Conservation (phyloP, 2,888 invertebrate species). For the Agrotis exclamationis region DNA sequence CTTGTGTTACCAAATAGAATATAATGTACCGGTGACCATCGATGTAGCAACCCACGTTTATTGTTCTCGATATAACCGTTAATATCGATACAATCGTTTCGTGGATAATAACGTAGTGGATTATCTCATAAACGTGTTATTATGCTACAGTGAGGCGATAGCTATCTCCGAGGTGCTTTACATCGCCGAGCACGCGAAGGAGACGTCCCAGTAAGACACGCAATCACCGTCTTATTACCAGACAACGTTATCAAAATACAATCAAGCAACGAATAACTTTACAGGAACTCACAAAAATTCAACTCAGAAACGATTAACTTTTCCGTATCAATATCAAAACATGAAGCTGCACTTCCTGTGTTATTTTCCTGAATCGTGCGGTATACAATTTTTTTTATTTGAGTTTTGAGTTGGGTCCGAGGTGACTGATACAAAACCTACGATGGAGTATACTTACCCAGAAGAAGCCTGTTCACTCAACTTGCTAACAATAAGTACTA, state of each 20-base stretch:
- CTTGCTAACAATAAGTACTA: too few relatives aligned
- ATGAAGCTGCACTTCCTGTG: not conserved
- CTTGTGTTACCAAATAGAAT: constrained; percentile 42
- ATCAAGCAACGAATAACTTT: constrained; percentile 12
- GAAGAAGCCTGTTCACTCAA: too few relatives aligned
- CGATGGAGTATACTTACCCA: too few relatives aligned
- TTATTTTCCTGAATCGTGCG: not conserved
- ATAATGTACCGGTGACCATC: constrained; percentile 1
- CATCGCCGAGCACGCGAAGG: constrained; percentile 30
- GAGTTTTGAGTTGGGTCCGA: too few relatives aligned
- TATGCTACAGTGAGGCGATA: constrained; percentile 21
- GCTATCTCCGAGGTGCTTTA: constrained; percentile 24
- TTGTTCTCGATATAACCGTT: constrained; percentile 22
- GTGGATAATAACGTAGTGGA: constrained; percentile 19
- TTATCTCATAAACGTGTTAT: constrained; percentile 42
- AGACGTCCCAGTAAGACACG: constrained; percentile 14
- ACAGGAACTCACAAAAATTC: not conserved
- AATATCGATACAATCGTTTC: constrained; percentile 25
- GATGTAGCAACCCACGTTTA: constrained; percentile 22
- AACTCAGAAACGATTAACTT: not conserved
- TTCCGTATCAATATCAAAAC: not conserved
- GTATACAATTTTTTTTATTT: too few relatives aligned
- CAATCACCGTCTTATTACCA: constrained; percentile 6
- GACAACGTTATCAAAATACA: constrained; percentile 18
- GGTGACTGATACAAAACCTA: too few relatives aligned